Evolutionary conservation across 2,113 vertebrate genomes (phyloP), one percentile per base, ranked within the genome.

Genomic region (Oryzias woworae): DNA sequence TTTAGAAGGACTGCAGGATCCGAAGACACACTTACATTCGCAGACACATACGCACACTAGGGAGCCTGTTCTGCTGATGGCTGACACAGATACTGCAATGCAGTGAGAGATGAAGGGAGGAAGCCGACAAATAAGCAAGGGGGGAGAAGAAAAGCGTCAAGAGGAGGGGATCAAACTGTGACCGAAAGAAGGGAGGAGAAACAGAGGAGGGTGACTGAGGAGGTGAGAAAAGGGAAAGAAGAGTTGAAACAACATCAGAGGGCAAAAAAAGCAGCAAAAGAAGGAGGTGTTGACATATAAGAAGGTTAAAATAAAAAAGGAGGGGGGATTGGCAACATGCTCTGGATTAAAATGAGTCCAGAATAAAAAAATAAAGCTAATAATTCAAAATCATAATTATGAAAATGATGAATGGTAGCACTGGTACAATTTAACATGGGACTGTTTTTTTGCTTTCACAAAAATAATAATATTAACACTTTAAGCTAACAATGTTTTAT

Each of bases 71-170:
- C 76, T 85, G 85, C 78, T 71, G 80, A 88, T 85, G 86, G 81
- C 85, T 85, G 85, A 81, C 85, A 89, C 86, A 85, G 86, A 89
- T 88, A 89, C 88, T 89, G 88, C 88, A 89, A 79, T 89, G 88
- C 88, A 89, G 88, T 77, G 75, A 87, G 84, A 71, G 66, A 73
- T 24, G 61, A 60, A 58, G 73, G 52, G 65, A 78, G 72, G 43
- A 47, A 65, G 65, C 22, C 7, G 47, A 66, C 2, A 15, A 69
- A 61, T 47, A 53, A 62, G 54, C 4, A 10, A 48, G 53, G 23
- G 23, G 43, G 44, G 44, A 42, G 49, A 52, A 57, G 48, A 55
- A 47, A 51, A 44, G 59, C 36, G 57, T 44, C 24, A 8, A 44
- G 46, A 65, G 14, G 48, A 60, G 28, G 31, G 28, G 55, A 66